These are phyloP conservation scores for Calcarius lapponicus DNA, from an alignment of 2,797 vertebrate species.

Conservation along the genomic window DNA sequence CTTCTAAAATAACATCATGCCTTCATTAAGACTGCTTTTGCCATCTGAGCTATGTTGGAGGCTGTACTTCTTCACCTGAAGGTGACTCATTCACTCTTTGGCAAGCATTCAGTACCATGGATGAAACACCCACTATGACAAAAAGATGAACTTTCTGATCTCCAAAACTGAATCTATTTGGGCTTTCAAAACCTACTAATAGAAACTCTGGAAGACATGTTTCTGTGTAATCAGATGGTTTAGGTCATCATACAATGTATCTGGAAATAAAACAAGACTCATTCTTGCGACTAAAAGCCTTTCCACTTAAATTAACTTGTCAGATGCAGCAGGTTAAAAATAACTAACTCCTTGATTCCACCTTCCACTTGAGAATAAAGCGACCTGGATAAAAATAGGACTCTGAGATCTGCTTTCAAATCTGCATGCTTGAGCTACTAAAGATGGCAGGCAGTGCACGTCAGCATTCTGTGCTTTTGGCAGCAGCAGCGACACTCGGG, in stretches of 20 bases:
- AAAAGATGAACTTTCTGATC: conserved; percentile 48
- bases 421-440: neutral
- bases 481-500: neutral
- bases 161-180: conserved; percentile 12
- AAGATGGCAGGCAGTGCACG: neutral
- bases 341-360: conserved; percentile 59
- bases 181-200: conserved; percentile 20
- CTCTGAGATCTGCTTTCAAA: conserved; percentile 48
- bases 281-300: conserved; percentile 5
- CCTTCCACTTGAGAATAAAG: conserved; percentile 53
- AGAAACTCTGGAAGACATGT: neutral
- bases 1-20: neutral
- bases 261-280: conserved; percentile 71
- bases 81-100: neutral
- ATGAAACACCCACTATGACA: neutral
- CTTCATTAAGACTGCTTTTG: neutral
- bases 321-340: conserved; percentile 63
- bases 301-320: conserved; percentile 67
- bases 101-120: neutral
- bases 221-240: conserved; percentile 2
- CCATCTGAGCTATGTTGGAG: neutral
- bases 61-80: neutral
- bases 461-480: neutral
- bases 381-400: conserved; percentile 54
- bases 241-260: conserved; percentile 29